Evolutionary conservation across 1,140 invertebrate genomes (phyloP), one percentile per base, ranked within the genome.

Genomic region (Drosophila pseudoananassae): DNA sequence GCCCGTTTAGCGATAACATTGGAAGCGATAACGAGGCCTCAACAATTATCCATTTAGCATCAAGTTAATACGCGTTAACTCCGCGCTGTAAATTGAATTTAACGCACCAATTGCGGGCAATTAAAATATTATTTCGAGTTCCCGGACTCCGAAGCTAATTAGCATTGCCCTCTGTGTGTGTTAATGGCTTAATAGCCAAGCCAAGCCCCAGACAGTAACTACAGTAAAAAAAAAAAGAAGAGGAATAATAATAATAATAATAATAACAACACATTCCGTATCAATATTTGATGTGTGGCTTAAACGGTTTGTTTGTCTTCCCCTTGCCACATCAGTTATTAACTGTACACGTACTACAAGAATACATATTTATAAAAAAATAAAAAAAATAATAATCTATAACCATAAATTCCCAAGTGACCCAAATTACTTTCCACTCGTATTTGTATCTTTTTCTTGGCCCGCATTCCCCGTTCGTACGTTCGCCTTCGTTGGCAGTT

Each of bases 331-430:
- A 17, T 43, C 14, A 5, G 40, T 23, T 38, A 68, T 68, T 69
- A 69, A 69, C 65, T 69, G 65, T 69, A n/a, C 63, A 65, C 63
- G 63, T 66, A 64, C 63, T 43, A 8, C n/a, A n/a, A n/a, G n/a
- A n/a, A n/a, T n/a, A n/a, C n/a, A n/a, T n/a, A n/a, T n/a, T n/a
- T n/a, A n/a, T n/a, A n/a, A n/a, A n/a, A n/a, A n/a, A n/a, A n/a
- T n/a, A n/a, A n/a, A n/a, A n/a, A n/a, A n/a, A n/a, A n/a, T n/a
- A n/a, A n/a, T 20, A 20, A 20, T 60, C 59, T 20, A 40, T 29
- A 55, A 29, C 50, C 40, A 55, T 25, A 69, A 54, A 69, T 66
- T 69, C 65, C 66, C 66, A 49, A 69, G 40, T 70, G 66, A 70
- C 64, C 50, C 66, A 43, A 40, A 70, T 69, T 40, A 38, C 63